A percentile compares a stretch with the other conserved stretches of the same genome.
Conservation (phyloP, 2,888 invertebrate species). For the Eupithecia centaureata region DNA sequence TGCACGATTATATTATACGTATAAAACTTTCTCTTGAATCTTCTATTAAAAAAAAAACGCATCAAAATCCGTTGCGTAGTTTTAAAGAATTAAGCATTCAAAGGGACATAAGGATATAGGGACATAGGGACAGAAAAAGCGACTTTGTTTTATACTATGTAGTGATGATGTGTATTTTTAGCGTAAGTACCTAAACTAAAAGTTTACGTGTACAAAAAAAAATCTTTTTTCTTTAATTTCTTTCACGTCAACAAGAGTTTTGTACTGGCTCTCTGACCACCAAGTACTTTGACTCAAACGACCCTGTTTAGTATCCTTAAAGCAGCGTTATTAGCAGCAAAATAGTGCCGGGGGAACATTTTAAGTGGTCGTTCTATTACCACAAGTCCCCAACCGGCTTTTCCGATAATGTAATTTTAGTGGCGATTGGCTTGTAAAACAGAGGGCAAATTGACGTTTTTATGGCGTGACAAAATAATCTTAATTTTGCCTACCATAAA, state of each 20-base stretch:
- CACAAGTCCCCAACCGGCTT: conserved; percentile 40
- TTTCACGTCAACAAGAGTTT: background rate
- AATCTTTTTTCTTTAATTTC: too few relatives aligned
- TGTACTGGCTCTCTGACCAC: background rate
- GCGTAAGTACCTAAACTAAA: too few relatives aligned
- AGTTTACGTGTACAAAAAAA: too few relatives aligned
- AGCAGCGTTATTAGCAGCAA: conserved; percentile 54
- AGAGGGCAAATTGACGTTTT: conserved; percentile 39
- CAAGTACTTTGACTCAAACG: conserved; percentile 42
- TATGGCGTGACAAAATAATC: conserved; percentile 21
- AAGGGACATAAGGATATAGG: too few relatives aligned
- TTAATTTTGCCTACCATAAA: conserved; percentile 10
- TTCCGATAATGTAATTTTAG: conserved; percentile 43
- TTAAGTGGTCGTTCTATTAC: conserved; percentile 53
- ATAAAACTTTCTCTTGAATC: too few relatives aligned
- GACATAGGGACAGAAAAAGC: too few relatives aligned
- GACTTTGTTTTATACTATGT: too few relatives aligned
- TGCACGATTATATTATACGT: too few relatives aligned
- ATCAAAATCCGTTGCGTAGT: too few relatives aligned
- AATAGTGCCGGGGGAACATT: conserved; percentile 55
- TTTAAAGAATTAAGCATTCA: too few relatives aligned
- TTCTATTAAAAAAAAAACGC: too few relatives aligned
- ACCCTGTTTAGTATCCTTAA: conserved; percentile 54
- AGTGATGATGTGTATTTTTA: too few relatives aligned
- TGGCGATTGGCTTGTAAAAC: conserved; percentile 42